These are phyloP conservation scores for Euura saliciscinereae DNA, from an alignment of 1,140 invertebrate species.

Conservation along the genomic window DNA sequence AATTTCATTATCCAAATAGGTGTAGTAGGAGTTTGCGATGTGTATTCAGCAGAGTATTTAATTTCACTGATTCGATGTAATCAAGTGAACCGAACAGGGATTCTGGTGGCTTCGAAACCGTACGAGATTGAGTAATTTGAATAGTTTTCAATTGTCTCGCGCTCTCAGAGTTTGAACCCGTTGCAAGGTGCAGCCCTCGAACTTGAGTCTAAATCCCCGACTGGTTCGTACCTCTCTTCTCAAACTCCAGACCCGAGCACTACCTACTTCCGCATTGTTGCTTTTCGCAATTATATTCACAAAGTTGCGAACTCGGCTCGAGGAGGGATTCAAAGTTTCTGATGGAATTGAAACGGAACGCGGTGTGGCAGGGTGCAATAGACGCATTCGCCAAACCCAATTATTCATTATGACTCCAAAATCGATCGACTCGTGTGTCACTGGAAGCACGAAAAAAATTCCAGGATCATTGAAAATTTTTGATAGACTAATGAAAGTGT, in stretches of 20 bases:
- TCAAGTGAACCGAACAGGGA: too few relatives aligned
- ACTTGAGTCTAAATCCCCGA: background rate
- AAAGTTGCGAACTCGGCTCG: background rate
- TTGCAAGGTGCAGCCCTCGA: background rate
- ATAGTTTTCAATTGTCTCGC: background rate
- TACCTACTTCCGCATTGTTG: background rate
- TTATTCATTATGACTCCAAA: too few relatives aligned
- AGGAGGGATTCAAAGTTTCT: background rate
- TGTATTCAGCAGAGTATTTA: too few relatives aligned
- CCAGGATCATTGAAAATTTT: too few relatives aligned
- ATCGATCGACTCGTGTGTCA: too few relatives aligned
- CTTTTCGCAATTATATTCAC: background rate
- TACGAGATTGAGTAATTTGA: background rate
- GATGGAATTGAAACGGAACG: background rate
- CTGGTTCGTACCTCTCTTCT: background rate
- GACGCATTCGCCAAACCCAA: background rate
- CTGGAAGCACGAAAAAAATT: too few relatives aligned
- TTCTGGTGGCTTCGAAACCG: too few relatives aligned
- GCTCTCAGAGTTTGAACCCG: too few relatives aligned
- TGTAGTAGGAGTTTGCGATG: too few relatives aligned
- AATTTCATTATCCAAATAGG: background rate
- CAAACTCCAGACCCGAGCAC: background rate
- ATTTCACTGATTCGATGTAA: too few relatives aligned
- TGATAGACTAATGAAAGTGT: too few relatives aligned
- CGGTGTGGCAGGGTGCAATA: too few relatives aligned